Base-by-base conservation (phyloP, 2,888 invertebrate genomes). In the Bimastos eiseni region DNA sequence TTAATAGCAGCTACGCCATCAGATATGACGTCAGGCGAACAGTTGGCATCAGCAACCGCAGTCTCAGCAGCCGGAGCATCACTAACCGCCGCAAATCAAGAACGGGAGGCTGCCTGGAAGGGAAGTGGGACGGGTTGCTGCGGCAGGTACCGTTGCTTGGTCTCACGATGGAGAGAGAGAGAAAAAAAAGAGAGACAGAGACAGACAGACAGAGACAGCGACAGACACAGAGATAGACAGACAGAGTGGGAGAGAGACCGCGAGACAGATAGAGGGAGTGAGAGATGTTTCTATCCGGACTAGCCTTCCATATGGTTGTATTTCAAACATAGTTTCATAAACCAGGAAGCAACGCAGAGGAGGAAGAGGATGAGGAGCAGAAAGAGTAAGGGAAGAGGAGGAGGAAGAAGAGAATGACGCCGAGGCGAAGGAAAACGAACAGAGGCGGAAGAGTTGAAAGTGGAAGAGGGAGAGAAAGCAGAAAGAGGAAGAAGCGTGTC, bases 261-360 rank as follows among this genome's bases (percentile, higher is more conserved):
- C 5, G 89, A 89, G 44, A 89, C 44, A 89, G 89, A 89, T 15
- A 38, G 89, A 89, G 5, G 8, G 30, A 89, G 44, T 34, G 17
- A 41, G 33, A 89, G 89, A 89, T 1, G 24, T 11, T 36, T 37
- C 13, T 30, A n/a, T n/a, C 70, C 70, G n/a, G 70, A 70, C 70
- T 4, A n/a, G 30, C 70, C n/a, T 70, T 70, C 70, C 70, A 70
- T 30, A 70, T 70, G 70, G 70, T 70, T 88, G 90, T 88, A 88
- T 90, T 38, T 0, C 98, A 98, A 95, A 96, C 97, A 90, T 96
- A 97, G 0, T 96, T 97, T 0, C 97, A 97, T 94, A 97, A 97
- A 0, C 94, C 97, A 0, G 97, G 97, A 1, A 97, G 96, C 0
- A 89, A 37, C n/a, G 89, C 15, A 4, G 30, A 37, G 34, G 88